A percentile compares a stretch with the other conserved stretches of the same genome.
Conservation (phyloP, 2,113 vertebrate species). For the Oncorhynchus nerka region DNA sequence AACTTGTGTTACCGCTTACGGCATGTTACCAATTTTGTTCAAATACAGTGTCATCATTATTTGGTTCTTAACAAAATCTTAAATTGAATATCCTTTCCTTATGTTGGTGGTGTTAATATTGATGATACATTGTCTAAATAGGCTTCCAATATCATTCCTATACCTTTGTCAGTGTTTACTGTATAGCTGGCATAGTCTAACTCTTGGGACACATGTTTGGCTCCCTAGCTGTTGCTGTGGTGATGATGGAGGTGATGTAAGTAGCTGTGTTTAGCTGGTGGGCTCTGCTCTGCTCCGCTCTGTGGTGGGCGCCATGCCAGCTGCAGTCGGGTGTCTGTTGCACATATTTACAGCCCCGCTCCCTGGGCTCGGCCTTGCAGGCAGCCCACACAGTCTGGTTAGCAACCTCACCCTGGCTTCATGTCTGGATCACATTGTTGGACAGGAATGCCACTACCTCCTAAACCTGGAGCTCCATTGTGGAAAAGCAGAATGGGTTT, state of each 20-base stretch:
- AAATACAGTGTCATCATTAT: background rate
- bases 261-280: conserved; percentile 56
- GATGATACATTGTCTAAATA: background rate
- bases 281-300: conserved; percentile 7
- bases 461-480: conserved; percentile 46
- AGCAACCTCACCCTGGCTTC: conserved; percentile 29
- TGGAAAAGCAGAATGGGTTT: conserved; percentile 47
- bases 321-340: conserved; percentile 21
- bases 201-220: conserved; percentile 27
- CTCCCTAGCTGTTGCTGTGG: conserved; percentile 30
- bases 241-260: conserved; percentile 63
- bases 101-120: background rate
- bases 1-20: background rate
- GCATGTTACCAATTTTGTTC: background rate
- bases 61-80: background rate
- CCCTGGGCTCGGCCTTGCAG: background rate
- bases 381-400: background rate
- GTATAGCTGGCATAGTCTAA: conserved; percentile 15
- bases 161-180: conserved; percentile 3
- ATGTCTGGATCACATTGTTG: conserved; percentile 37
- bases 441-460: conserved; percentile 24
- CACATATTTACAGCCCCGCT: conserved; percentile 62
- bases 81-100: background rate
- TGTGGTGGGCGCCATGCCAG: conserved; percentile 49
- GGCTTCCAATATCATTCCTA: background rate